These are phyloP conservation scores for Nymphalis urticae DNA, from an alignment of 2,888 invertebrate species.

Conservation along the genomic window DNA sequence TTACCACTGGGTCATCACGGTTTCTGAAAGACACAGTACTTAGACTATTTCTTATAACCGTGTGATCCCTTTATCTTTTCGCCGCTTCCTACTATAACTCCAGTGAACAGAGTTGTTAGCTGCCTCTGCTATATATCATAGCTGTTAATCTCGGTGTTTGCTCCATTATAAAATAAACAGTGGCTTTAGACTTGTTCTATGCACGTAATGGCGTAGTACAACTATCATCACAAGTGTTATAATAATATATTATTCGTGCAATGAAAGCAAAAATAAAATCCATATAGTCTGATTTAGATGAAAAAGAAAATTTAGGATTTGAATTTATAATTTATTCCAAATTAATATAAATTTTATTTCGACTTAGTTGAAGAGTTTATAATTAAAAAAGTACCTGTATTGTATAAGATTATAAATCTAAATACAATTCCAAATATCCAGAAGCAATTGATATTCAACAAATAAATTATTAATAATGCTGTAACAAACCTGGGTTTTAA, in stretches of 20 bases:
- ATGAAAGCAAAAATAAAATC: neutral
- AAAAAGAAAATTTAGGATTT: too few relatives aligned
- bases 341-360: too few relatives aligned
- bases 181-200: conserved; percentile 43
- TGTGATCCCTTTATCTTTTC: conserved; percentile 25
- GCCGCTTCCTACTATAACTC: conserved; percentile 35
- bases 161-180: conserved; percentile 49
- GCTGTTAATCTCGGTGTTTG: conserved; percentile 47
- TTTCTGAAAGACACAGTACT: neutral
- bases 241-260: neutral
- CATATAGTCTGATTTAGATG: too few relatives aligned
- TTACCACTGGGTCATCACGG: too few relatives aligned
- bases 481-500: conserved; percentile 4
- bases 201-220: conserved; percentile 30
- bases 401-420: neutral
- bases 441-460: neutral
- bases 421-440: neutral
- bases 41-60: conserved; percentile 15
- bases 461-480: neutral
- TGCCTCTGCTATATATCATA: conserved; percentile 49
- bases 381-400: too few relatives aligned
- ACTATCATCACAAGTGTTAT: conserved; percentile 5
- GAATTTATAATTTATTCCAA: too few relatives aligned
- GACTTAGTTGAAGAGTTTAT: too few relatives aligned
- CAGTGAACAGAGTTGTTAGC: conserved; percentile 35